Evolutionary conservation across 35 echinoderm and acorn worm species (phyloP).

Genomic region (Holothuria glaberrima): DNA sequence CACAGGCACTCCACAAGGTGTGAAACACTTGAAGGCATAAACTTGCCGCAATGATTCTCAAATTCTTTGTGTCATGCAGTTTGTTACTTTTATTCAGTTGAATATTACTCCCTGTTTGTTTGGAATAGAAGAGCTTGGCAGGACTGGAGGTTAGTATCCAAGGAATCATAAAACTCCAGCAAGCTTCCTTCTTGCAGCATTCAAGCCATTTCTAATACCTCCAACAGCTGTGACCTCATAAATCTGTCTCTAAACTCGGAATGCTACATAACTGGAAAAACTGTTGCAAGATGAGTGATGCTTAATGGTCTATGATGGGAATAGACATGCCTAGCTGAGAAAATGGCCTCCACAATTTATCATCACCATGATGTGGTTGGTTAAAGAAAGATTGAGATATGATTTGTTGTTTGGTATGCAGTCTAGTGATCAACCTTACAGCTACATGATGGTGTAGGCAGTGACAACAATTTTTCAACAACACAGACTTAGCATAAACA

Average conservation of each 20-base stretch:
- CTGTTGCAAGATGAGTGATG: constrained; percentile 17
- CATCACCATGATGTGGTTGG: constrained; percentile 31
- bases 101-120: no score
- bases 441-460: not conserved
- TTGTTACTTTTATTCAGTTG: no score
- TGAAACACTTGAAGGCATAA: no score
- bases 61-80: no score
- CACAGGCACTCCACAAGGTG: no score
- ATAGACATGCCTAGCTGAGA: not conserved
- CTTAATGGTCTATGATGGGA: constrained; percentile 47
- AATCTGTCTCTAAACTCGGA: constrained; percentile 20
- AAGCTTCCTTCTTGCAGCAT: no score
- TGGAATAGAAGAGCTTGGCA: no score
- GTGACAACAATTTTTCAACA: not conserved
- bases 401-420: constrained; percentile 58
- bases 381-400: constrained; percentile 5
- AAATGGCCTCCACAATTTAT: constrained; percentile 32
- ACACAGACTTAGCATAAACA: not conserved
- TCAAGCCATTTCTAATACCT: not conserved
- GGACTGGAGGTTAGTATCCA: no score
- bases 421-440: not conserved
- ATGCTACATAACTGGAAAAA: constrained; percentile 5
- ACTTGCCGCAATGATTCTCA: no score
- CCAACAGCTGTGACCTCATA: constrained; percentile 50
- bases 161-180: no score